Evolutionary conservation across 37 sponge, comb jelly and placozoan species (phyloP), one percentile per base, ranked within the genome.

Genomic region (Theonella swinhoei): DNA sequence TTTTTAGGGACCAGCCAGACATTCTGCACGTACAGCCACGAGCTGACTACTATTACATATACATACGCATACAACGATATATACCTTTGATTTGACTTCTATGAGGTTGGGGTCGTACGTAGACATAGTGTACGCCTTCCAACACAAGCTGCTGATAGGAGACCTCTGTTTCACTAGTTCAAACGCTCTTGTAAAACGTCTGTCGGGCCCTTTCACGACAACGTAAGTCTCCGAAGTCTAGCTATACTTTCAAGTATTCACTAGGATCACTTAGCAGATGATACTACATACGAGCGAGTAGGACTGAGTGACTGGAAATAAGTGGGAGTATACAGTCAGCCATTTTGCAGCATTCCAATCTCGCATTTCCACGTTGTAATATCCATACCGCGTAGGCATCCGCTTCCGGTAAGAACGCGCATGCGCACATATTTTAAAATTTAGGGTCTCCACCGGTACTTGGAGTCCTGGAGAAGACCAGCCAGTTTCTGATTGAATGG

Each of bases 21-120:
- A 14, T 7, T 17, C 54, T 47, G 14, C 54, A 14, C 14, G 11
- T 47, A 47, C 11, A n/a, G n/a, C n/a, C n/a, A n/a, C n/a, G n/a
- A n/a, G n/a, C n/a, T n/a, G n/a, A n/a, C n/a, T n/a, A n/a, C n/a
- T n/a, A n/a, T n/a, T n/a, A n/a, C n/a, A n/a, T n/a, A n/a, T n/a
- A n/a, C n/a, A n/a, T n/a, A n/a, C n/a, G n/a, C n/a, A 14, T 47
- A 14, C 14, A 47, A 47, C 28, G 7, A 31, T 60, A 60, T 84
- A 83, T 34, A 95, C 96, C 88, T 95, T 95, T 11, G 96, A 89
- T 64, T 95, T 95, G 42, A 95, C 90, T 75, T 95, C 96, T 5
- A 95, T 77, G 33, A 90, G 32, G 40, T 87, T 88, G 1, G 94
- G 94, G 42, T 93, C 87, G 70, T 93, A 93, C 19, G 77, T 80